phyloP scores from a whole-genome alignment of 2,888 invertebrate genomes.

The Lepas anatifera region DNA sequence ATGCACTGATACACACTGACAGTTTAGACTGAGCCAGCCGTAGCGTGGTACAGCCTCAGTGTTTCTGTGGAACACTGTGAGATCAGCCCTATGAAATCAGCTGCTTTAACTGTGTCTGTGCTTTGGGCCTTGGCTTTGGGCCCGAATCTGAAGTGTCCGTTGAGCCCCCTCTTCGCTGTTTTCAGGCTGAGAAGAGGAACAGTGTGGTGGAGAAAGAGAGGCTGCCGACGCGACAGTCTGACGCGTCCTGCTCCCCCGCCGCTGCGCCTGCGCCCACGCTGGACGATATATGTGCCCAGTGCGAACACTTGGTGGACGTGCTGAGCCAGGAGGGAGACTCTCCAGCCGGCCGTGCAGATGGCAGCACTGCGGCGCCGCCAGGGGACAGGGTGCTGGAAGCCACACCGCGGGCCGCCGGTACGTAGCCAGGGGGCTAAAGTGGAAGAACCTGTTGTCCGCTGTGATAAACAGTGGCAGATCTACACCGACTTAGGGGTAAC shows the following conservation, averaged over 20 bases:
- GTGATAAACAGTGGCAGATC: background rate
- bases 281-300: slow-evolving; percentile 26
- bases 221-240: background rate
- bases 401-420: background rate
- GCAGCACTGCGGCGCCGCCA: background rate
- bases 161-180: no score
- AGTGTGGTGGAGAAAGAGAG: background rate
- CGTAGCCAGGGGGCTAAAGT: slow-evolving; percentile 29
- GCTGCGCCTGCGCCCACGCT: background rate
- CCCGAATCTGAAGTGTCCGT: no score
- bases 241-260: background rate
- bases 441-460: no score
- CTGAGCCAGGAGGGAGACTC: background rate
- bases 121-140: no score
- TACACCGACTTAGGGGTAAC: background rate
- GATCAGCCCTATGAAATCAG: no score
- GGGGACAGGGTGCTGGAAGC: background rate
- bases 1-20: no score
- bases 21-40: no score
- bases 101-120: no score
- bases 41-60: no score
- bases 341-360: background rate
- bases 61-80: no score
- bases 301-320: slow-evolving; percentile 24
- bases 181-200: background rate